These are phyloP conservation scores for Philaenus spumarius DNA, from an alignment of 1,140 invertebrate genomes.

Conservation along the genomic window DNA sequence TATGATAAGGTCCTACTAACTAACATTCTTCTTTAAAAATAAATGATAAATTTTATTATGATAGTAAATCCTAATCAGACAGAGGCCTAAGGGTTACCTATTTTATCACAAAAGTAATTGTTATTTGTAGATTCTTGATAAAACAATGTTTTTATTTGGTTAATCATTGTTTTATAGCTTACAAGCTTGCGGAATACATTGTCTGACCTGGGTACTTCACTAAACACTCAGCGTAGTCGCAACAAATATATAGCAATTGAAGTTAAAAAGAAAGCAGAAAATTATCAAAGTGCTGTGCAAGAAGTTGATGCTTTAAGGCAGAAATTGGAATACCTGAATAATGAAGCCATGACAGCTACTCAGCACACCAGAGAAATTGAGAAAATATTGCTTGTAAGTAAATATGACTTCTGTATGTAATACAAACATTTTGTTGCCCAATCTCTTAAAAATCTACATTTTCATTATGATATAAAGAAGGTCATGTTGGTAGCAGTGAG, in stretches of 20 bases:
- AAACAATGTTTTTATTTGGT: too few species aligned
- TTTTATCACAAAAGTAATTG: neutral
- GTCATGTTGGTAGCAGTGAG: too few species aligned
- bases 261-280: neutral
- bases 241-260: neutral
- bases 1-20: too few species aligned
- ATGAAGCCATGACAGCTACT: slow-evolving; percentile 34
- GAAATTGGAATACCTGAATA: slow-evolving; percentile 34
- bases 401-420: neutral
- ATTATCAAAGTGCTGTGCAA: neutral
- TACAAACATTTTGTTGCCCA: too few species aligned
- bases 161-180: too few species aligned
- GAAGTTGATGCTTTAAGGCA: slow-evolving; percentile 25
- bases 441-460: too few species aligned
- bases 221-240: neutral
- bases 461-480: too few species aligned
- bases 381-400: slow-evolving; percentile 39
- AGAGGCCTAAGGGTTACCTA: too few species aligned
- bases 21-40: neutral
- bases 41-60: neutral
- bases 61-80: too few species aligned
- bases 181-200: neutral
- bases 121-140: neutral
- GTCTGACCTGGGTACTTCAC: neutral
- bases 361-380: slow-evolving; percentile 39